Evolutionary conservation across 2,797 vertebrate genomes (phyloP).

Genomic region (Eulemur coronatus): DNA sequence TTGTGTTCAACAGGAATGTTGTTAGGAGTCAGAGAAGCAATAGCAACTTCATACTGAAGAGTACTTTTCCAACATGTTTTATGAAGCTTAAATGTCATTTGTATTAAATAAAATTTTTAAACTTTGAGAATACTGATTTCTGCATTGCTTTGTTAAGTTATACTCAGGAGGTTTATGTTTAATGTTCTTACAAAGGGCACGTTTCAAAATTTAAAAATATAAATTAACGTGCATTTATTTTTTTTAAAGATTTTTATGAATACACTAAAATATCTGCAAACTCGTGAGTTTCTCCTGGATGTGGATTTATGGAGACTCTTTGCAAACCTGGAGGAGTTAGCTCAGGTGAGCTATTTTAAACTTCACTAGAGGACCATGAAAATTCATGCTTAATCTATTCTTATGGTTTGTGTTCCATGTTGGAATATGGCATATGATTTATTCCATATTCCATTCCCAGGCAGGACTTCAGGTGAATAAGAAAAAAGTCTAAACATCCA

Average conservation of each 20-base stretch:
- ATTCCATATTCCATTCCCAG: neutral
- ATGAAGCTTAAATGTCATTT: neutral
- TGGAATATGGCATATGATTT: neutral
- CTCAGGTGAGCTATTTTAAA: conserved; percentile 87
- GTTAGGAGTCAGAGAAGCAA: neutral
- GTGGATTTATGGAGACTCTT: conserved; percentile 92
- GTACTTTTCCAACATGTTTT: neutral
- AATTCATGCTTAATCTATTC: neutral
- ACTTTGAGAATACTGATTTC: neutral
- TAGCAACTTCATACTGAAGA: neutral
- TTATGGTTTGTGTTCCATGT: neutral
- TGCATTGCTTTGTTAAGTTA: conserved; percentile 3
- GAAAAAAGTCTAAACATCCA: neutral
- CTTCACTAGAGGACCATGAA: neutral
- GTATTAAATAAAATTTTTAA: neutral
- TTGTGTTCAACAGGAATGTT: neutral
- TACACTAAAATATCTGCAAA: conserved; percentile 89
- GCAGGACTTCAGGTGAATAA: neutral
- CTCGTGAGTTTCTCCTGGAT: conserved; percentile 88
- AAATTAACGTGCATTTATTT: conserved; percentile 52
- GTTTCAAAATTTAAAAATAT: conserved; percentile 33
- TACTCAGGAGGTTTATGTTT: neutral
- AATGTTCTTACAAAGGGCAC: conserved; percentile 19
- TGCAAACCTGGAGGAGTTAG: conserved; percentile 93
- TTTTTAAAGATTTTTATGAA: conserved; percentile 90